Base-by-base conservation (phyloP, 2,888 invertebrate species). In the Timandra comae region DNA sequence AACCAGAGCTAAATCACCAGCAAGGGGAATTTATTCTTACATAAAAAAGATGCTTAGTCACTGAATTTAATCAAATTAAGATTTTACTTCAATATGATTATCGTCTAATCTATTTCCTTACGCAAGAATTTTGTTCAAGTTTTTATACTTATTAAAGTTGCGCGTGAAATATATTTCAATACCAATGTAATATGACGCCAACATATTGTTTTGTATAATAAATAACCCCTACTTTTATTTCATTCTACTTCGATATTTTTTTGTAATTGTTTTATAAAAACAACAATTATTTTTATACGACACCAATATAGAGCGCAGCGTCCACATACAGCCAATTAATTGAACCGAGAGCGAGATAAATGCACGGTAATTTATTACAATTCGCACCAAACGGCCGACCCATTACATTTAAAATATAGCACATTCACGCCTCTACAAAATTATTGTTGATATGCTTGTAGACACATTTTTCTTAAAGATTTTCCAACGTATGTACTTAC, bases 351-450 rank as follows among this genome's bases (percentile, higher is more conserved):
- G 57, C 47, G 68, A 68, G 69, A 76, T 77, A 75, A 76, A 79
- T 77, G 79, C 63, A 61, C 65, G 53, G 72, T 72, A 70, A 79
- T 79, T 74, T 74, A 75, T 77, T 70, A 69, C 66, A 60, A 69
- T 70, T 67, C 63, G 59, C 57, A 51, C 59, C 63, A 52, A 68
- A 62, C 66, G 62, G 63, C 71, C 67, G 63, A 48, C 56, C 70
- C 70, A 74, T 78, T 78, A 73, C 67, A 59, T 68, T 71, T 73
- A 71, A 79, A 77, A 74, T 74, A 76, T 74, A 63, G 71, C 72
- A 64, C 63, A 63, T 70, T 74, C 60, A 52, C 63, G 64, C 63
- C 58, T 63, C 49, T 52, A 53, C 50, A 55, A 53, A 65, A 52
- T 62, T 62, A 63, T 56, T 59, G 56, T 48, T 48, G 46, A 62